These are phyloP conservation scores for Cephus cinctus DNA, from an alignment of 1,140 invertebrate species.

Conservation along the genomic window DNA sequence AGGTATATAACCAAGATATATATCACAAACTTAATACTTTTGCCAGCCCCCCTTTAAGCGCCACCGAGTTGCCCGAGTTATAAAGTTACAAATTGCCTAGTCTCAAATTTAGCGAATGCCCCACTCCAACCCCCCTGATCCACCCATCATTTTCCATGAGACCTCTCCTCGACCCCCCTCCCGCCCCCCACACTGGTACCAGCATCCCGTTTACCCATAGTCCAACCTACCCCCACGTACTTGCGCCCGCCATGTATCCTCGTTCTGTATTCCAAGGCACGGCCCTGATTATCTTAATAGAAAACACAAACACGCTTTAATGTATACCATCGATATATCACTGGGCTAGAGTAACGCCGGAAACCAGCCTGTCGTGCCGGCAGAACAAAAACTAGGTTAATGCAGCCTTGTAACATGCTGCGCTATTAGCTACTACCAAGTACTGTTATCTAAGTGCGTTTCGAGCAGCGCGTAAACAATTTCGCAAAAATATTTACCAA, in stretches of 20 bases:
- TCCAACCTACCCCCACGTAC: too few relatives aligned
- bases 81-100: conserved; percentile 17
- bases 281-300: conserved; percentile 48
- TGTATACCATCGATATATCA: conserved; percentile 42
- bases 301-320: conserved; percentile 41
- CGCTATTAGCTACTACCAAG: too few relatives aligned
- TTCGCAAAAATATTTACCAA: too few relatives aligned
- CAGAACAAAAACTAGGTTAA: conserved; percentile 24
- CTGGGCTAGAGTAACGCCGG: conserved; percentile 10
- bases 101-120: conserved; percentile 7
- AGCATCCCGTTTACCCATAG: too few relatives aligned
- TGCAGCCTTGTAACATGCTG: too few relatives aligned
- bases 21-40: conserved; percentile 15
- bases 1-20: conserved; percentile 12
- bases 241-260: conserved; percentile 29
- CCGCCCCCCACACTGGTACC: too few relatives aligned
- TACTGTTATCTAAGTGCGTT: too few relatives aligned
- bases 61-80: conserved; percentile 5
- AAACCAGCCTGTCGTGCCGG: not conserved
- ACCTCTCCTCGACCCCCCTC: not conserved
- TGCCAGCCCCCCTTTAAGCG: not conserved
- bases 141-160: not conserved
- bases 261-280: conserved; percentile 41
- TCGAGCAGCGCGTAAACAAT: too few relatives aligned
- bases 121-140: not conserved